Percentiles rank a stretch among this genome's conserved stretches.
Evolutionary conservation across 2,888 invertebrate genomes (phyloP).

Genomic region (Deilephila porcellus): DNA sequence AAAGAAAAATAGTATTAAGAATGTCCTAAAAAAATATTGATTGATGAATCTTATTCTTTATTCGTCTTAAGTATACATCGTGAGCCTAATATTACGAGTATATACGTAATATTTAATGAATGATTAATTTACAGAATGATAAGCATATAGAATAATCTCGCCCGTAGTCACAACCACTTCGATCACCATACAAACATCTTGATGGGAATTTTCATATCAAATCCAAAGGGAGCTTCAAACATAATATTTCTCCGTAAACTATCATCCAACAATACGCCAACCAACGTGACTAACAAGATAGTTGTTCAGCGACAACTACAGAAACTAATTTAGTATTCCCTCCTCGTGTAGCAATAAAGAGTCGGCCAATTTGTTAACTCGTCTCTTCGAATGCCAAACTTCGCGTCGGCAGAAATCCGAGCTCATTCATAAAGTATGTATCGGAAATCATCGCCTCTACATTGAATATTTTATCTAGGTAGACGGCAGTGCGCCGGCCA

Average conservation of each 20-base stretch:
- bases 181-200: no score
- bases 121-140: no score
- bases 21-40: no score
- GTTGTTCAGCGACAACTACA: conserved; percentile 4
- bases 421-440: conserved; percentile 36
- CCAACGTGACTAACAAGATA: not conserved
- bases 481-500: not conserved
- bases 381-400: conserved; percentile 42
- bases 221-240: not conserved
- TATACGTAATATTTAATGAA: no score
- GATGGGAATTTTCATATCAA: no score
- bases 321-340: conserved; percentile 92
- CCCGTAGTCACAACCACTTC: no score
- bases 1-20: no score
- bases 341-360: conserved; percentile 87
- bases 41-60: no score
- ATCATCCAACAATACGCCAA: not conserved
- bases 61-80: no score
- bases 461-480: conserved; percentile 23
- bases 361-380: conserved; percentile 48
- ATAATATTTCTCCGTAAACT: not conserved
- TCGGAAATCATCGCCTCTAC: conserved; percentile 27
- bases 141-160: no score
- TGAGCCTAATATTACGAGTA: no score
- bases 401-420: conserved; percentile 40